A percentile compares a stretch with the other conserved stretches of the same genome.
Conservation (phyloP, 2,888 invertebrate species). For the Oasisia sp. region DNA sequence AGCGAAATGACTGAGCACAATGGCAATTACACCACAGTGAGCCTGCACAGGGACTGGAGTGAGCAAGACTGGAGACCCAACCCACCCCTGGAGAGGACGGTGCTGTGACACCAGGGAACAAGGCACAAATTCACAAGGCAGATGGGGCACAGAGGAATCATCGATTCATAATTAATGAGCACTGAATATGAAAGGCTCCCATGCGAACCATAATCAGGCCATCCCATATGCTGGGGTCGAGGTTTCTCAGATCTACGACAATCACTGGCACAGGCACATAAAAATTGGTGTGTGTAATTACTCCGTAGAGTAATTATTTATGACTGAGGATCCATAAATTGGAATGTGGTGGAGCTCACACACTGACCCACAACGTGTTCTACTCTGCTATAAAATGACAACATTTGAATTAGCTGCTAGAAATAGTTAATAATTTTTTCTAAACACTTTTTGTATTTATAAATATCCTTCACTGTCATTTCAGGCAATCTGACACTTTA, state of each 20-base stretch:
- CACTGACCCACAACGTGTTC: neutral
- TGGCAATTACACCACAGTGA: neutral
- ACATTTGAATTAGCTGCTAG: too few relatives aligned
- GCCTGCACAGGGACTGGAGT: neutral
- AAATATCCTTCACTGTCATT: too few relatives aligned
- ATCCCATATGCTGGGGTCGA: neutral
- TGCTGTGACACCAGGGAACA: neutral
- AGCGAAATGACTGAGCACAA: neutral
- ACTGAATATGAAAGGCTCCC: conserved; percentile 10
- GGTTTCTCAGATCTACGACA: neutral
- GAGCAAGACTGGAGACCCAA: neutral
- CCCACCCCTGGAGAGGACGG: neutral
- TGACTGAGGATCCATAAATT: neutral
- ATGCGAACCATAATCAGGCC: neutral
- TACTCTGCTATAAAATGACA: too few relatives aligned
- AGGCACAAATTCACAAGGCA: neutral
- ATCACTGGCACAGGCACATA: conserved; percentile 1
- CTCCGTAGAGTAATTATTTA: neutral
- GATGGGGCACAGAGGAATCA: neutral
- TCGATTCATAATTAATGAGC: neutral
- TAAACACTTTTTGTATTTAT: too few relatives aligned
- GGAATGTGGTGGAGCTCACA: neutral
- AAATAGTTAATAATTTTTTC: too few relatives aligned
- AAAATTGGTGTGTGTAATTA: neutral
- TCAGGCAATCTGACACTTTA: too few relatives aligned